phyloP scores from a whole-genome alignment of 2,888 invertebrate genomes.

The Eudemis profundana region DNA sequence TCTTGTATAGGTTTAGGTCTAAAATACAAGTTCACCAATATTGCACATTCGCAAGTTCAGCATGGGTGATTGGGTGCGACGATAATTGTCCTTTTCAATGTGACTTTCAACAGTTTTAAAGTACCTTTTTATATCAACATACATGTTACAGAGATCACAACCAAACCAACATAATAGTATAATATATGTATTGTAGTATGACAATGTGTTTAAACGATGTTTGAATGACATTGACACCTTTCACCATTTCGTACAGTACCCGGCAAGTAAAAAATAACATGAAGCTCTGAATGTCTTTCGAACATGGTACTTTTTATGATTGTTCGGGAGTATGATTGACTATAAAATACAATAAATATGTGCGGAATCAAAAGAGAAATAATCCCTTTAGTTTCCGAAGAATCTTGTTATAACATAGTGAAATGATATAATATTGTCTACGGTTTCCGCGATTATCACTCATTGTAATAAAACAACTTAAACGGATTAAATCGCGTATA shows the following conservation, averaged over 20 bases:
- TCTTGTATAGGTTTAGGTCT: too few species aligned
- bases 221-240: conserved; percentile 1
- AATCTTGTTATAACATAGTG: too few species aligned
- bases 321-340: not conserved
- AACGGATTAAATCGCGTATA: too few species aligned
- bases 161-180: conserved; percentile 26
- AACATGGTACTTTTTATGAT: not conserved
- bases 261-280: not conserved
- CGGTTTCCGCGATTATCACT: too few species aligned
- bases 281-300: not conserved
- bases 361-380: not conserved
- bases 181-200: not conserved
- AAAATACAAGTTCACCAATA: too few species aligned
- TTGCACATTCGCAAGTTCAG: too few species aligned
- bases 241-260: not conserved
- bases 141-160: conserved; percentile 11
- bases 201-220: conserved; percentile 1
- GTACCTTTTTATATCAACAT: conserved; percentile 10
- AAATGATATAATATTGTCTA: too few species aligned
- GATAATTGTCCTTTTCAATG: not conserved
- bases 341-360: not conserved
- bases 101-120: not conserved
- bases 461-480: too few species aligned
- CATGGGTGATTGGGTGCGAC: too few species aligned
- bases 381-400: not conserved